Conservation (phyloP, 2,888 invertebrate genomes). For the Brachynemurus nebulosus region DNA sequence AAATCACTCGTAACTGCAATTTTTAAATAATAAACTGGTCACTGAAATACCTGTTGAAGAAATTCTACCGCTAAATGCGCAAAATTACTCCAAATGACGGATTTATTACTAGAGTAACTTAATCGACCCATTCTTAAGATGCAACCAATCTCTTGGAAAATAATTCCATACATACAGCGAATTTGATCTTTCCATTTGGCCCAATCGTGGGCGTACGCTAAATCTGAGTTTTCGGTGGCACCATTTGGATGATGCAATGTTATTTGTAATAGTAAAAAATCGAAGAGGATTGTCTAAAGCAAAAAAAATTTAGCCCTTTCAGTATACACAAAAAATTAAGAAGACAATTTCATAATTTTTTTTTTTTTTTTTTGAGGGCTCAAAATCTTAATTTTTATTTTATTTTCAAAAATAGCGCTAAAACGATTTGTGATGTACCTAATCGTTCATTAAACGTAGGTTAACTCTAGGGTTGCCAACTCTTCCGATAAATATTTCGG, state of each 20-base stretch:
- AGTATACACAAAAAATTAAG: no score
- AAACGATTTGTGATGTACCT: no score
- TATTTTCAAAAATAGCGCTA: no score
- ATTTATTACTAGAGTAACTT: neutral
- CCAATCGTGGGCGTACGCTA: slow-evolving; percentile 30
- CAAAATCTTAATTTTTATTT: no score
- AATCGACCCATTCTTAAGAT: neutral
- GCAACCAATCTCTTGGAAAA: slow-evolving; percentile 25
- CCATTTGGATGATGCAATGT: slow-evolving; percentile 38
- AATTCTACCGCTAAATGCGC: neutral
- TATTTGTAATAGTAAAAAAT: slow-evolving; percentile 36
- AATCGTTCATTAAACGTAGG: no score
- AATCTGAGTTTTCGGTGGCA: slow-evolving; percentile 23
- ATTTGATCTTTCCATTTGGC: slow-evolving; percentile 32
- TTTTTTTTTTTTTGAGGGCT: no score
- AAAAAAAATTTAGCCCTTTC: slow-evolving; percentile 12
- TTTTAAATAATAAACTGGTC: neutral
- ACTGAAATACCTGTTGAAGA: neutral
- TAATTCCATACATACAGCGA: slow-evolving; percentile 27
- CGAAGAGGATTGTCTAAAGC: slow-evolving; percentile 30
- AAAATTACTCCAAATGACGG: neutral
- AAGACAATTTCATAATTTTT: no score
- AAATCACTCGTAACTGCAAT: neutral
- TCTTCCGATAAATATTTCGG: no score
- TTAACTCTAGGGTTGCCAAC: no score